Evolutionary conservation across 2,113 vertebrate genomes (phyloP).

Genomic region (Dolichotis patagonum): DNA sequence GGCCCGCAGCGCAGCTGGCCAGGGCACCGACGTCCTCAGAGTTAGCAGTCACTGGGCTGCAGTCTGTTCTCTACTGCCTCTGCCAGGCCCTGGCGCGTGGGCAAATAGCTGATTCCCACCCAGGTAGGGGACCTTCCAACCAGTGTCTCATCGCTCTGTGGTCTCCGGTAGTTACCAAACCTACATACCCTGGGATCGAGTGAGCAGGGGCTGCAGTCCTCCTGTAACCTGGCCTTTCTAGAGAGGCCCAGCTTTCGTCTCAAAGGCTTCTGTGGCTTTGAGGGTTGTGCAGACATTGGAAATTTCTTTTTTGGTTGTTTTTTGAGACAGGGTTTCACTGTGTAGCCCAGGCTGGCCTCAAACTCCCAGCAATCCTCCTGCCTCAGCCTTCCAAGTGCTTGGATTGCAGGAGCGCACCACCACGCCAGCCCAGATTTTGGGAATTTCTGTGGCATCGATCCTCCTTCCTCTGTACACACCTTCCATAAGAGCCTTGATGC

Average conservation of each 20-base stretch:
- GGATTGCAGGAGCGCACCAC: background rate
- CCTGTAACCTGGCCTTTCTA: too few relatives aligned
- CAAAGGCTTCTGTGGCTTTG: too few relatives aligned
- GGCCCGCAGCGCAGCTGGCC: rapidly evolving
- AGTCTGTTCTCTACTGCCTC: background rate
- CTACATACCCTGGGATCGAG: background rate
- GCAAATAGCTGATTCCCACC: background rate
- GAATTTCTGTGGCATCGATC: background rate
- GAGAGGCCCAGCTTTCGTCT: background rate
- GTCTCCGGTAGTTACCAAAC: background rate
- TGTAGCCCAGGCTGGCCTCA: background rate
- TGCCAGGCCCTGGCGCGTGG: background rate
- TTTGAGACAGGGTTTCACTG: background rate
- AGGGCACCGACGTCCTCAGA: rapidly evolving
- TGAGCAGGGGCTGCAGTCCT: too few relatives aligned
- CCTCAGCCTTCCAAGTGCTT: background rate
- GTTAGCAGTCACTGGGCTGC: too few relatives aligned
- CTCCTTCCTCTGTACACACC: too few relatives aligned
- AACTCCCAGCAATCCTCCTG: background rate
- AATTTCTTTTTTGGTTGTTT: background rate
- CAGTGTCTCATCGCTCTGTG: too few relatives aligned
- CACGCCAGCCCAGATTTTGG: background rate
- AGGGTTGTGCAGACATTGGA: background rate
- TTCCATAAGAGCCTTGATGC: rapidly evolving
- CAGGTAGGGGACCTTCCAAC: background rate